Evolutionary conservation across 2,797 vertebrate genomes (phyloP).

Genomic region (Taeniopygia guttata): DNA sequence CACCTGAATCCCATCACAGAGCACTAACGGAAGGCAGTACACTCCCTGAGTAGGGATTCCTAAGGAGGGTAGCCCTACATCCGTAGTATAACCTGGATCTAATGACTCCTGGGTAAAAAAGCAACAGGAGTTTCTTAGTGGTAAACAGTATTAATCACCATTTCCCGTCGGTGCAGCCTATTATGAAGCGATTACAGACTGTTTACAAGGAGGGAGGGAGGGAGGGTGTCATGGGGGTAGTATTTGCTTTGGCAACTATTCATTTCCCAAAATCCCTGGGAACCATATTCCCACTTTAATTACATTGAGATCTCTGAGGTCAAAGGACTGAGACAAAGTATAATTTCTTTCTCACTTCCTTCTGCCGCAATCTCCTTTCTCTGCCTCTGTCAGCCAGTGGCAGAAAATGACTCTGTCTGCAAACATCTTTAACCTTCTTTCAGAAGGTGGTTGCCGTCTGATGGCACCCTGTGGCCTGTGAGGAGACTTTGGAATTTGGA

Average conservation of each 20-base stretch:
- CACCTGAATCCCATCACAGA: not conserved
- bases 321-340: not conserved
- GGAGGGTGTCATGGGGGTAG: not conserved
- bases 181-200: slow-evolving; percentile 55
- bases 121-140: slow-evolving; percentile 6
- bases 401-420: not conserved
- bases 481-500: not conserved
- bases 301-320: slow-evolving; percentile 52
- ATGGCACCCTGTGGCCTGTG: not conserved
- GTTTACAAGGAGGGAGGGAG: slow-evolving; percentile 35
- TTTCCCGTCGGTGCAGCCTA: slow-evolving; percentile 28
- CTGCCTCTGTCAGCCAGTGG: not conserved
- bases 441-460: not conserved
- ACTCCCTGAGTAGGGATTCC: not conserved
- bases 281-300: slow-evolving; percentile 57
- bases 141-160: slow-evolving; percentile 42
- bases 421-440: not conserved
- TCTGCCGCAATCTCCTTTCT: not conserved
- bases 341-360: slow-evolving; percentile 26
- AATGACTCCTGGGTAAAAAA: slow-evolving; percentile 17
- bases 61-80: not conserved
- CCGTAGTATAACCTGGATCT: not conserved
- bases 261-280: slow-evolving; percentile 60
- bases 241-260: slow-evolving; percentile 52
- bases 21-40: not conserved